phyloP scores from a whole-genome alignment of 2,113 vertebrate species.

The Sceloporus undulatus region DNA sequence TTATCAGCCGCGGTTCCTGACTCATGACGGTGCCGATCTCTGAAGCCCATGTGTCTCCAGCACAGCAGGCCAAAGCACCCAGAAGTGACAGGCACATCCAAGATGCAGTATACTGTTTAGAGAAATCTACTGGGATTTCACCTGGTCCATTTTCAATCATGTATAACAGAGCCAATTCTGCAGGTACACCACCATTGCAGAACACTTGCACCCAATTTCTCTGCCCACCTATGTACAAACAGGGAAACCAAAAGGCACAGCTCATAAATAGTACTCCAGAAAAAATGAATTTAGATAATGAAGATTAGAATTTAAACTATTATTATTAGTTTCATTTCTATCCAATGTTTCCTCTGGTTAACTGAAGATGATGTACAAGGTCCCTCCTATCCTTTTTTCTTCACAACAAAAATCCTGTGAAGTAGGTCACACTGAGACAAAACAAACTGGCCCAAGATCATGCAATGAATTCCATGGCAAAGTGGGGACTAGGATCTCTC shows the following conservation, averaged over 20 bases:
- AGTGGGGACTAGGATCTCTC: too few species aligned
- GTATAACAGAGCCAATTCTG: slow-evolving; percentile 93
- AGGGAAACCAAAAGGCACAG: slow-evolving; percentile 16
- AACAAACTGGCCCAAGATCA: too few species aligned
- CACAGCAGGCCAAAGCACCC: slow-evolving; percentile 89
- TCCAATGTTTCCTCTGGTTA: too few species aligned
- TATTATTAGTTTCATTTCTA: too few species aligned
- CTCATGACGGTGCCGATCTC: slow-evolving; percentile 91
- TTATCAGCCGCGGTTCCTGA: slow-evolving; percentile 89
- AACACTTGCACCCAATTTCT: slow-evolving; percentile 97
- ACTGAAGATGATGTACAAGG: too few species aligned
- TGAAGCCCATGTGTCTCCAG: slow-evolving; percentile 96
- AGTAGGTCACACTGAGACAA: too few species aligned
- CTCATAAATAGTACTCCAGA: slow-evolving; percentile 20
- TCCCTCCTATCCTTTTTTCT: too few species aligned
- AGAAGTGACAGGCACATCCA: slow-evolving; percentile 97
- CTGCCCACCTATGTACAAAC: slow-evolving; percentile 85
- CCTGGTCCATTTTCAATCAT: slow-evolving; percentile 97
- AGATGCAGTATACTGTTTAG: slow-evolving; percentile 90
- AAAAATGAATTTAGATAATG: slow-evolving; percentile 22
- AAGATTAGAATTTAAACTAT: not conserved
- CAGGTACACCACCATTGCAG: slow-evolving; percentile 93
- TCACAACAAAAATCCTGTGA: too few species aligned
- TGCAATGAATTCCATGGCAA: too few species aligned
- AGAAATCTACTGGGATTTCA: slow-evolving; percentile 94